A percentile compares a stretch with the other conserved stretches of the same genome.
Conservation (phyloP, 2,113 vertebrate species). For the Ophthalmolycus amberensis region DNA sequence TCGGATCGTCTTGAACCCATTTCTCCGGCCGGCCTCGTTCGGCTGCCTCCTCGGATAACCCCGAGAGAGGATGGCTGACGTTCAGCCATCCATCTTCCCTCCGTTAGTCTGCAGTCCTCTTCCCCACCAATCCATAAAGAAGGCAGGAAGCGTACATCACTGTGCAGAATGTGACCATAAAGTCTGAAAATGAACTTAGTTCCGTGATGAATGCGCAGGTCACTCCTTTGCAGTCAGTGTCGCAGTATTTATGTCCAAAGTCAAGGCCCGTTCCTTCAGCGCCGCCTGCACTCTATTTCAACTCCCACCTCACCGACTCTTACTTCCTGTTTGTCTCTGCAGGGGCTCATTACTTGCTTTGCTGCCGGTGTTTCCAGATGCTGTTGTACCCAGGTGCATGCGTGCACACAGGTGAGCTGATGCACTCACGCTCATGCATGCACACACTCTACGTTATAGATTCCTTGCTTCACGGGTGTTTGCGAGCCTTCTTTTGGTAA, state of each 20-base stretch:
- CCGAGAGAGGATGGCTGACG: constrained; percentile 22
- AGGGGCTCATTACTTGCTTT: constrained; percentile 32
- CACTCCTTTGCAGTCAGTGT: background rate
- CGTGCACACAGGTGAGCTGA: constrained; percentile 37
- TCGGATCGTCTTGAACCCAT: constrained; percentile 2
- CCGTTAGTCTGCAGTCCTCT: constrained; percentile 21
- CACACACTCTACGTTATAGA: background rate
- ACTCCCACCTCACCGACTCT: background rate
- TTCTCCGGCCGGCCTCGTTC: constrained; percentile 14
- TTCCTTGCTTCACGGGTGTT: background rate
- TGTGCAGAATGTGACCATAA: constrained; percentile 26
- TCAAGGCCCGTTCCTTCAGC: background rate
- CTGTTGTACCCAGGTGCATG: background rate
- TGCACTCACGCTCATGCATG: background rate
- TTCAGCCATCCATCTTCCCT: constrained; percentile 43
- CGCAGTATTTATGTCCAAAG: constrained; percentile 24
- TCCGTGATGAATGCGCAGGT: constrained; percentile 14
- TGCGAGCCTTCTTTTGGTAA: background rate
- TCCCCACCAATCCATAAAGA: constrained; percentile 30
- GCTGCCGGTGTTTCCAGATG: constrained; percentile 1
- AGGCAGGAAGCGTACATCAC: constrained; percentile 26
- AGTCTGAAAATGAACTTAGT: constrained; percentile 38
- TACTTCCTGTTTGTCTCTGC: constrained; percentile 18
- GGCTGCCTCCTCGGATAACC: constrained; percentile 39
- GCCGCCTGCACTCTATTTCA: background rate